Conservation (phyloP, 2,888 invertebrate species). For the Drosophila bunnanda region DNA sequence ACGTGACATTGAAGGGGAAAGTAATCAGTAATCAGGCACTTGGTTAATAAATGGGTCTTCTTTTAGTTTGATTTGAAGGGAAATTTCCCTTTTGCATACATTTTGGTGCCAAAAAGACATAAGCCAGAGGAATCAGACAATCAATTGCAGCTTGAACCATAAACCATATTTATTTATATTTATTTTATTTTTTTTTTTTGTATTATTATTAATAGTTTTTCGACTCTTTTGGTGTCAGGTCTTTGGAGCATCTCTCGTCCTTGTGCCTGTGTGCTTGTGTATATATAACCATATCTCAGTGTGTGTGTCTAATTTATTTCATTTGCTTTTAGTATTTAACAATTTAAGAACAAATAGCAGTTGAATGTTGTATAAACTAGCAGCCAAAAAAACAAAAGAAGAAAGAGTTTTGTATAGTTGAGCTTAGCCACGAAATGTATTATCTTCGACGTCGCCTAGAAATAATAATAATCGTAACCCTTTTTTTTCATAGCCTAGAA, state of each 20-base stretch:
- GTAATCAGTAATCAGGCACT: not conserved
- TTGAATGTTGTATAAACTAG: slow-evolving; percentile 71
- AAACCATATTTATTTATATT: not conserved
- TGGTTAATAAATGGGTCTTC: not conserved
- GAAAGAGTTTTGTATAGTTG: slow-evolving; percentile 39
- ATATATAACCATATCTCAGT: slow-evolving; percentile 11
- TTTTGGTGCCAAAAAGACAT: slow-evolving; percentile 7
- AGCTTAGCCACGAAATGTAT: slow-evolving; percentile 64
- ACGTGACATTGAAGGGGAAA: not conserved
- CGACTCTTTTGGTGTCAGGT: not conserved
- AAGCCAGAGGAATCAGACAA: not conserved
- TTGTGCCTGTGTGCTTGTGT: slow-evolving; percentile 5
- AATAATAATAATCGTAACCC: slow-evolving; percentile 13
- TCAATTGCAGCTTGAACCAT: not conserved
- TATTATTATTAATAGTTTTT: not conserved
- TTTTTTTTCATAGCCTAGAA: slow-evolving; percentile 45
- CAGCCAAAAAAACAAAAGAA: slow-evolving; percentile 59
- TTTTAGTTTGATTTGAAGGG: not conserved
- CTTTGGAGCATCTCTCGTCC: not conserved
- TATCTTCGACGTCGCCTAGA: slow-evolving; percentile 42
- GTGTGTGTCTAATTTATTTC: slow-evolving; percentile 47
- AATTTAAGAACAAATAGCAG: slow-evolving; percentile 52
- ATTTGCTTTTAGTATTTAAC: slow-evolving; percentile 58
- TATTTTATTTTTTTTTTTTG: not conserved
- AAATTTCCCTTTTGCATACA: not conserved